Base-by-base conservation (phyloP, 2,888 invertebrate species). In the Acanthosepion esculentum region DNA sequence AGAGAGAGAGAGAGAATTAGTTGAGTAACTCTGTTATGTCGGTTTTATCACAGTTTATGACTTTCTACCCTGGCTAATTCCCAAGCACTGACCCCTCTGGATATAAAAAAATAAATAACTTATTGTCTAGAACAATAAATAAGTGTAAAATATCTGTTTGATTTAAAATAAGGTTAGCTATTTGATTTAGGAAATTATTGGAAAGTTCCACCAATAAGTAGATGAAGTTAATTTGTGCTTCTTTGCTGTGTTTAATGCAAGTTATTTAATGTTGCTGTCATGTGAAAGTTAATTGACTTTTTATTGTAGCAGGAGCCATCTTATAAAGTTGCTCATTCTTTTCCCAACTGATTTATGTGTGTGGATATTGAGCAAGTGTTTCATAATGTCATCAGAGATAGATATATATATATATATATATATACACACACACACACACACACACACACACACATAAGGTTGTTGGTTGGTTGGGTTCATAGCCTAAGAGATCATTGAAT, bases 151-250 rank as follows among this genome's bases (percentile, higher is more conserved):
- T n/a, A 59, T 59, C 20, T 59, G 23, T 59, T 59, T 23, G 59
- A 78, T n/a, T n/a, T n/a, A 78, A 59, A 59, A 59, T 59, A 59
- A 78, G 78, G n/a, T 78, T 78, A 12, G n/a, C 15, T n/a, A 15
- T 78, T 78, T 78, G 78, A 78, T 78, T 78, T 78, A 78, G 12
- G n/a, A n/a, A 33, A n/a, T 15, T n/a, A 78, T 78, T 33, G 33
- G n/a, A 12, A 15, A 33, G 23, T 59, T 20, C 20, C 20, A 59
- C 59, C 20, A 23, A 23, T 23, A 15, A 78, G n/a, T 78, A 15
- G 78, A 78, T 78, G 78, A 78, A 78, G 78, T 78, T 78, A 78
- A 78, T 78, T 78, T n/a, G 33, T 78, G n/a, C 33, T 78, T 78
- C 78, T 78, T n/a, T 78, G n/a, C 15, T n/a, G 3, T 8, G n/a